Conservation (phyloP, 2,888 invertebrate genomes). For the Diarsia brunnea region DNA sequence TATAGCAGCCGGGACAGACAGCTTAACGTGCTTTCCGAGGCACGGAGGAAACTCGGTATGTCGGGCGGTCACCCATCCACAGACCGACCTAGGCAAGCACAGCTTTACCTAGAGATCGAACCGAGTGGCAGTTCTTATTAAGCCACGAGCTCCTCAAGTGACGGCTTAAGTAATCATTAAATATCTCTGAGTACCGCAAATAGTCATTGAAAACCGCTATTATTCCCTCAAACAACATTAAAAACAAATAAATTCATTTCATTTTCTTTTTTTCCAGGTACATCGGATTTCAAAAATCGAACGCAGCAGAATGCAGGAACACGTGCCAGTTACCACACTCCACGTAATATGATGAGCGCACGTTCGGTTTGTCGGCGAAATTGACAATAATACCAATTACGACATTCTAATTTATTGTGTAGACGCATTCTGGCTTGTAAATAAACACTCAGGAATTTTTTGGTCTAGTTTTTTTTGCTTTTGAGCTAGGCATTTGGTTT, state of each 20-base stretch:
- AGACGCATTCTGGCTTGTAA: conserved; percentile 47
- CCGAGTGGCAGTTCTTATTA: too few relatives aligned
- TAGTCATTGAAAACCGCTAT: neutral
- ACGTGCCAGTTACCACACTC: conserved; percentile 59
- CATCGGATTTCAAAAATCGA: conserved; percentile 42
- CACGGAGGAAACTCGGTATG: too few relatives aligned
- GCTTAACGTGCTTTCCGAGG: too few relatives aligned
- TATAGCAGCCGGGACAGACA: too few relatives aligned
- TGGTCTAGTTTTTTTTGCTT: conserved; percentile 34
- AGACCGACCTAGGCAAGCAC: too few relatives aligned
- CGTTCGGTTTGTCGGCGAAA: conserved; percentile 55
- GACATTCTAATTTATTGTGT: conserved; percentile 34
- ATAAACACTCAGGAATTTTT: conserved; percentile 49
- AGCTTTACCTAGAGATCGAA: too few relatives aligned
- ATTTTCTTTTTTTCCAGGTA: conserved; percentile 62
- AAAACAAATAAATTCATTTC: conserved; percentile 14
- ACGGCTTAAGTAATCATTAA: too few relatives aligned
- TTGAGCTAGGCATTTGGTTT: conserved; percentile 16
- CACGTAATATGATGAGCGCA: conserved; percentile 54
- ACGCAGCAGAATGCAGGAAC: conserved; percentile 53
- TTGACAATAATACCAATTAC: conserved; percentile 32
- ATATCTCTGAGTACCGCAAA: too few relatives aligned
- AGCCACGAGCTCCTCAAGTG: too few relatives aligned
- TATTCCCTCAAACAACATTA: neutral
- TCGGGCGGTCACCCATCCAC: too few relatives aligned